A percentile compares a stretch with the other conserved stretches of the same genome.
Evolutionary conservation across 2,113 vertebrate genomes (phyloP).

Genomic region (Papio anubis): DNA sequence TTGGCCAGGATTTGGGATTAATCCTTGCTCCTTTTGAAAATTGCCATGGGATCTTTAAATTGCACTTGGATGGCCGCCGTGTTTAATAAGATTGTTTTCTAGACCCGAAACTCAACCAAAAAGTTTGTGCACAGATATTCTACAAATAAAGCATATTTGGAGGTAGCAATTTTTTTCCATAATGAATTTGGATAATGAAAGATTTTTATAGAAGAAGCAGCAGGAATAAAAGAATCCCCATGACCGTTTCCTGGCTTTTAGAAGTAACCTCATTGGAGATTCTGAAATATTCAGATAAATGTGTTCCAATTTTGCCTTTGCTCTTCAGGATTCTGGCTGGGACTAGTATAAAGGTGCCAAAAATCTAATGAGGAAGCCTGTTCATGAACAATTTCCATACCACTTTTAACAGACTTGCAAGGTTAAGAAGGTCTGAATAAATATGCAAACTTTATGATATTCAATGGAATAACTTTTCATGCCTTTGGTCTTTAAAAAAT

Average conservation of each 20-base stretch:
- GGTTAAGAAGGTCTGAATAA: conserved; percentile 66
- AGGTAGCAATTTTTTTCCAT: conserved; percentile 35
- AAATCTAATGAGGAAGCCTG: conserved; percentile 67
- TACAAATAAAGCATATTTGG: conserved; percentile 56
- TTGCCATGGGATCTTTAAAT: conserved; percentile 73
- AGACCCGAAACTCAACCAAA: conserved; percentile 67
- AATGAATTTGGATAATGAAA: conserved; percentile 50
- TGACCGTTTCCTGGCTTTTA: conserved; percentile 46
- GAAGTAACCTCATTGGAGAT: conserved; percentile 52
- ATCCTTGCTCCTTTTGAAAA: conserved; percentile 77
- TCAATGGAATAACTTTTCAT: conserved; percentile 42
- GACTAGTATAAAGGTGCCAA: conserved; percentile 29
- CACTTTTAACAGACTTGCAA: conserved; percentile 54
- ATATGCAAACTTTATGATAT: conserved; percentile 50
- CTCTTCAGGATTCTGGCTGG: conserved; percentile 65
- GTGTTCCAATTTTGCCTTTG: conserved; percentile 65
- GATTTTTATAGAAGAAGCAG: conserved; percentile 25
- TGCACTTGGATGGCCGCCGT: conserved; percentile 62
- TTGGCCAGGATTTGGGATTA: conserved; percentile 74
- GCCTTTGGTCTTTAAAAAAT: conserved; percentile 34
- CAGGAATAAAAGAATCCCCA: neutral
- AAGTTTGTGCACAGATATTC: conserved; percentile 38
- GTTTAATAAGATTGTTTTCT: conserved; percentile 75
- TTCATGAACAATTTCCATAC: conserved; percentile 39
- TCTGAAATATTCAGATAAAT: conserved; percentile 71